Conservation (phyloP, 2,113 vertebrate species). For the Enhydra lutris region DNA sequence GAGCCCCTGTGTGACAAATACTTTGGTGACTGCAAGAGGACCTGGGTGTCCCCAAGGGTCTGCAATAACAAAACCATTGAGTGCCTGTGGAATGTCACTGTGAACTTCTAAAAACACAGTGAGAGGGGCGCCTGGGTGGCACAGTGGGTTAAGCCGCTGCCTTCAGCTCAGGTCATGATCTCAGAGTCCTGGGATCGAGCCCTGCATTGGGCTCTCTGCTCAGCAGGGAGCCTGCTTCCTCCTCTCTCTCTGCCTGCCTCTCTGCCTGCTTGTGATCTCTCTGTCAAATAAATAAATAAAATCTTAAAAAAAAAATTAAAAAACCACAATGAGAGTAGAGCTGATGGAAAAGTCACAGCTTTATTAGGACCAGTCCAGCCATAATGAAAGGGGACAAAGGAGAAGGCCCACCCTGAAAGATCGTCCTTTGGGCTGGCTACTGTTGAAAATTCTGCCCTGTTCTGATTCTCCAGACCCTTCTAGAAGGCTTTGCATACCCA, state of each 20-base stretch:
- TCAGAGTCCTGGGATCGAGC: too few species aligned
- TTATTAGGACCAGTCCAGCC: background rate
- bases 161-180: too few species aligned
- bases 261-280: too few species aligned
- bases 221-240: too few species aligned
- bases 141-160: too few species aligned
- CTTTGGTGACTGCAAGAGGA: constrained; percentile 94
- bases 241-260: too few species aligned
- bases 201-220: too few species aligned
- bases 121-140: constrained; percentile 75
- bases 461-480: background rate
- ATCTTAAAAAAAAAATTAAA: too few species aligned
- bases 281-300: too few species aligned
- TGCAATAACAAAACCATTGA: constrained; percentile 89
- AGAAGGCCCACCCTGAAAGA: background rate
- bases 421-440: background rate
- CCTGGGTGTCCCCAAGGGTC: constrained; percentile 88
- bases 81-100: constrained; percentile 90
- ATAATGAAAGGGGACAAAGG: background rate
- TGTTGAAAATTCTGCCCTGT: background rate
- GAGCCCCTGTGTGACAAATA: constrained; percentile 92
- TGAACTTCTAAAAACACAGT: constrained; percentile 91
- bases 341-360: background rate
- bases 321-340: constrained; percentile 88
- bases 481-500: background rate